Evolutionary conservation across 2,888 invertebrate genomes (phyloP).

Genomic region (Drosophila kuntzei): DNA sequence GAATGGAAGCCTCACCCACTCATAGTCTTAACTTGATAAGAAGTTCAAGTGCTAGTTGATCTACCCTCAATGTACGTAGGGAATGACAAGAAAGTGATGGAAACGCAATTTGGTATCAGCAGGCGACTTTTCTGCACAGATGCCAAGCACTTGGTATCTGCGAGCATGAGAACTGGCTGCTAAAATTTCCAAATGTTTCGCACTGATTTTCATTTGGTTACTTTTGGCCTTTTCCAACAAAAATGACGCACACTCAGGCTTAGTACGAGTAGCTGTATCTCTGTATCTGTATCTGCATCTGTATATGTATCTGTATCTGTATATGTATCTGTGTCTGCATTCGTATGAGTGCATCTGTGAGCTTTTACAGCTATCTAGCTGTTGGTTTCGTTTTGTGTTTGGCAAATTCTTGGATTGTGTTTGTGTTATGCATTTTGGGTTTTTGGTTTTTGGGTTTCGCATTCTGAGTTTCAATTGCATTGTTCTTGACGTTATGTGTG

Average conservation of each 20-base stretch:
- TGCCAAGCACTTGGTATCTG: slow-evolving; percentile 54
- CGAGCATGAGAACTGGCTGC: slow-evolving; percentile 43
- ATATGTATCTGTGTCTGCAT: slow-evolving; percentile 4
- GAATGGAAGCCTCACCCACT: not conserved
- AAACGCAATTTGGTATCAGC: slow-evolving; percentile 54
- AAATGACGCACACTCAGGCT: slow-evolving; percentile 6
- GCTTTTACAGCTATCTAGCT: slow-evolving; percentile 31
- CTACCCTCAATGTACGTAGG: slow-evolving; percentile 14
- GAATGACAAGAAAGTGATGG: slow-evolving; percentile 49
- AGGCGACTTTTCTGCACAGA: slow-evolving; percentile 50
- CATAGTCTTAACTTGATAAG: not conserved
- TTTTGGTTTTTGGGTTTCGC: slow-evolving; percentile 52
- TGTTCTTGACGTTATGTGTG: slow-evolving; percentile 58
- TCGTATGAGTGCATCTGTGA: slow-evolving; percentile 17
- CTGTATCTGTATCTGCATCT: not conserved
- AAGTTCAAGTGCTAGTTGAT: slow-evolving; percentile 1
- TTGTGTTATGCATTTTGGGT: slow-evolving; percentile 58
- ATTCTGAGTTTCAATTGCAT: slow-evolving; percentile 74
- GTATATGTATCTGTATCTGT: slow-evolving; percentile 1
- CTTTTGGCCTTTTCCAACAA: slow-evolving; percentile 34
- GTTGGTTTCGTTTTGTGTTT: slow-evolving; percentile 60
- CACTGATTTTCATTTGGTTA: slow-evolving; percentile 73
- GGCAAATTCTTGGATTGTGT: slow-evolving; percentile 60
- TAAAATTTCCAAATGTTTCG: slow-evolving; percentile 63
- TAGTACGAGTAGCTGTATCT: slow-evolving; percentile 4